A percentile compares a stretch with the other conserved stretches of the same genome.
These are phyloP conservation scores for Mactromeris polynyma DNA, from an alignment of 2,888 invertebrate species.

Conservation along the genomic window DNA sequence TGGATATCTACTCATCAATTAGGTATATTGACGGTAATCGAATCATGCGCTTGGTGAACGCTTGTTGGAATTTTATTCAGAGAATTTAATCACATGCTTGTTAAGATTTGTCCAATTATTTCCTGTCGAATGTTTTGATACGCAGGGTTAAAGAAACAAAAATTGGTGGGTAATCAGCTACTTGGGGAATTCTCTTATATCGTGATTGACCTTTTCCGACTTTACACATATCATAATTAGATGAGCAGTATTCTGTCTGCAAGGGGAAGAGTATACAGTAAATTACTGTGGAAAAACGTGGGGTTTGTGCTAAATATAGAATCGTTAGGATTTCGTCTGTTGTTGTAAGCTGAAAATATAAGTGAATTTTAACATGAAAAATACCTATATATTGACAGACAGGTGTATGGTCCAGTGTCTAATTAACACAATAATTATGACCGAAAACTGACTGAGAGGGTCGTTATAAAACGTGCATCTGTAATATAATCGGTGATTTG, in stretches of 20 bases:
- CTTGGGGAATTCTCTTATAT: not conserved
- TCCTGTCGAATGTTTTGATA: not conserved
- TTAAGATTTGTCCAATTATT: not conserved
- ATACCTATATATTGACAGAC: not conserved
- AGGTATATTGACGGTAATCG: not conserved
- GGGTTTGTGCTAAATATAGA: not conserved
- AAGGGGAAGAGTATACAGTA: not conserved
- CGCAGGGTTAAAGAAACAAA: not conserved
- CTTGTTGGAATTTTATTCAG: not conserved
- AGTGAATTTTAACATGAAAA: not conserved
- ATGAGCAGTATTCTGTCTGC: not conserved
- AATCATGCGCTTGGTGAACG: not conserved
- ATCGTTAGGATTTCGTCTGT: not conserved
- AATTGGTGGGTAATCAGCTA: not conserved
- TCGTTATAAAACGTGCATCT: too few species aligned
- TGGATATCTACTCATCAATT: not conserved
- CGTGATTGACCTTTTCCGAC: not conserved
- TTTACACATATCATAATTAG: not conserved
- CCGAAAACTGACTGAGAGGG: too few species aligned
- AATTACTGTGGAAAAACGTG: not conserved
- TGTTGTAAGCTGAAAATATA: not conserved
- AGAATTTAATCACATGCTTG: not conserved
- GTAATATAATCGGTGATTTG: too few species aligned
- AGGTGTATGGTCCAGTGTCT: not conserved
- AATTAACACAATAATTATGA: too few species aligned